These are phyloP conservation scores for Palythoa grandiflora DNA, from an alignment of 92 coral and sea anemone species.

Conservation along the genomic window DNA sequence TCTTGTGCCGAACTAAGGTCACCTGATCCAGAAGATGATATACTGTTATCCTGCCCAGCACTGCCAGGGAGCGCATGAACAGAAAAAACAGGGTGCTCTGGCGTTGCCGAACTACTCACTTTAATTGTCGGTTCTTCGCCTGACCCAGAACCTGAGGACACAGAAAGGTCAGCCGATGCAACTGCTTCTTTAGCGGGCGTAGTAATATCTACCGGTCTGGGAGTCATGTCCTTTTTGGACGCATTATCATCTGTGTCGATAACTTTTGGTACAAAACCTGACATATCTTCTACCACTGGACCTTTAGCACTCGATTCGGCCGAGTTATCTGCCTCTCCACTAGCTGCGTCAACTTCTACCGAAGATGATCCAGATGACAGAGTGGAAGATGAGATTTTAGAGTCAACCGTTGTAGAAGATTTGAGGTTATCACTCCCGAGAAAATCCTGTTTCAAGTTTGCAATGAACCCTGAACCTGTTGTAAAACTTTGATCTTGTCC, in stretches of 20 bases:
- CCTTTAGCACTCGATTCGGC: conserved; percentile 8
- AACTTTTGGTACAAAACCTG: conserved; percentile 7
- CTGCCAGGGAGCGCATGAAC: conserved; percentile 75
- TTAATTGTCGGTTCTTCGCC: conserved; percentile 45
- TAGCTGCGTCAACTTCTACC: conserved; percentile 4
- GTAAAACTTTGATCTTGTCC: conserved; percentile 1
- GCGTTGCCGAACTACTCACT: not conserved
- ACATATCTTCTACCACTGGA: conserved; percentile 18
- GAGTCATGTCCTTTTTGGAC: conserved; percentile 28
- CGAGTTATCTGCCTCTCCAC: conserved; percentile 17
- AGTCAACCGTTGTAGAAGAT: conserved; percentile 9
- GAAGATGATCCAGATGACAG: conserved; percentile 12
- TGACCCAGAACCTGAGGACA: conserved; percentile 74
- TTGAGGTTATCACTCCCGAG: conserved; percentile 14
- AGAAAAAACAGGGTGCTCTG: conserved; percentile 28
- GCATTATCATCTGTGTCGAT: conserved; percentile 3
- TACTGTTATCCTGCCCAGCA: conserved; percentile 54
- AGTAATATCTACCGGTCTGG: conserved; percentile 11
- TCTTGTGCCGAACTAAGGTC: conserved; percentile 35
- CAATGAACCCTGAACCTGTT: not conserved
- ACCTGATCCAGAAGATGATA: conserved; percentile 87
- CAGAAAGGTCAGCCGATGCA: conserved; percentile 16
- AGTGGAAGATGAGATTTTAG: not conserved
- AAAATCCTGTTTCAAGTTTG: conserved; percentile 9
- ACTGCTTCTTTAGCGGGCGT: not conserved